Conservation (phyloP, 1,140 invertebrate species). For the Elymnias hypermnestra region DNA sequence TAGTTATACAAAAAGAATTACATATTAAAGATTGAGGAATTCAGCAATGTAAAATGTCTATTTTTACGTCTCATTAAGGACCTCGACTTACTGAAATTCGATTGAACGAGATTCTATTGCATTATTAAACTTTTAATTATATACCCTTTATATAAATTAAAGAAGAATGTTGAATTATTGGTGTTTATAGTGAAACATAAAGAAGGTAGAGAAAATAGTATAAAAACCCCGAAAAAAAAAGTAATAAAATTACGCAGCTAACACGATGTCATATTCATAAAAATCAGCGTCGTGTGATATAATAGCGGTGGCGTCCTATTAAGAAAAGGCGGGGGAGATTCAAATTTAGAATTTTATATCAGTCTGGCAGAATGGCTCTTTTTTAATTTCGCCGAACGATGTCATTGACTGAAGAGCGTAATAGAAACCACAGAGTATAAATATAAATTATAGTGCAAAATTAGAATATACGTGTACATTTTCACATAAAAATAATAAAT, state of each 20-base stretch:
- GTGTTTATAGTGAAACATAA: neutral
- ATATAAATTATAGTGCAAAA: too few relatives aligned
- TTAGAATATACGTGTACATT: too few relatives aligned
- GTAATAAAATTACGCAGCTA: slow-evolving; percentile 9
- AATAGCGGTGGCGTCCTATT: slow-evolving; percentile 35
- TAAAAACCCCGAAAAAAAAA: neutral
- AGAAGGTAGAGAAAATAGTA: neutral
- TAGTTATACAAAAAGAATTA: too few relatives aligned
- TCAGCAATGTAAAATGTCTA: too few relatives aligned
- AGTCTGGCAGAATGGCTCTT: slow-evolving; percentile 34
- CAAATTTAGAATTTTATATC: slow-evolving; percentile 69
- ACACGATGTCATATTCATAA: slow-evolving; percentile 11
- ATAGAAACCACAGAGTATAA: slow-evolving; percentile 30
- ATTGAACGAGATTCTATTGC: too few relatives aligned
- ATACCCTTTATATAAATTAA: slow-evolving; percentile 10
- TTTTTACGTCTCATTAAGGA: too few relatives aligned
- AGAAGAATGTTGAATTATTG: too few relatives aligned
- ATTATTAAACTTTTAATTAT: too few relatives aligned
- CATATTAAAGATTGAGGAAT: too few relatives aligned
- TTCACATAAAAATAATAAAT: too few relatives aligned
- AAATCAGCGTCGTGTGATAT: slow-evolving; percentile 32
- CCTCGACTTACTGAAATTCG: too few relatives aligned
- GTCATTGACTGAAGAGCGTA: slow-evolving; percentile 42
- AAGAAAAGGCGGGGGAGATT: slow-evolving; percentile 49
- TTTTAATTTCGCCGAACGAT: slow-evolving; percentile 40